Evolutionary conservation across 2,113 vertebrate genomes (phyloP), one percentile per base, ranked within the genome.

Genomic region (Zosterops borbonicus): DNA sequence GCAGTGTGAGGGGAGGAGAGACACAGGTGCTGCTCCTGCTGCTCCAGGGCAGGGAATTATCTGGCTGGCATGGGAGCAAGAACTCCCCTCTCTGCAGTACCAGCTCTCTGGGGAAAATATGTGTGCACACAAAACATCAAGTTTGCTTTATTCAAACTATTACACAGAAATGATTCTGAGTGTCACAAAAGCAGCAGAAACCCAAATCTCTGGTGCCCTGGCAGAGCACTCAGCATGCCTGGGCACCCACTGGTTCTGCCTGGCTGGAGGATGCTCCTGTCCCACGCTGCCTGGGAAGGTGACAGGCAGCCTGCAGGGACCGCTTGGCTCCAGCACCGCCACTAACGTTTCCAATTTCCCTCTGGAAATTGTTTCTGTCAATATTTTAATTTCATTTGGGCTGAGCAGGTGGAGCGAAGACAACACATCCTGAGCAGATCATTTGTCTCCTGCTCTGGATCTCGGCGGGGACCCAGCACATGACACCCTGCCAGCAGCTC

Each of bases 321-420:
- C 0, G 0, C n/a, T 3, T 3, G 12, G 52, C 70, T 90, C 58
- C 7, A 2, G 62, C 80, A 18, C 55, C 0, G 0, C 59, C 3
- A 4, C n/a, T 12, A 13, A 49, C 59, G 35, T 44, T 79, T 86
- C 86, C 80, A 80, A 9, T 95, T 94, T 83, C 63, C 63, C 74
- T 44, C 59, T 77, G 73, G 80, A 95, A 94, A 89, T 87, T 80
- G 89, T 69, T 95, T 87, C 91, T 91, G 89, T 92, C 91, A 83
- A 65, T 83, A 86, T 95, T 95, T 91, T 89, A 92, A 90, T 91
- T 94, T 77, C 67, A 21, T 80, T 92, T 86, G 44, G 76, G 93
- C 86, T 83, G 87, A 73, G 69, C 70, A 63, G 75, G 89, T 5
- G 12, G 70, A 70, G 86, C 1, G 3, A 69, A 79, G 80, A 68